Conservation (phyloP, 2,113 vertebrate genomes). For the Proteles cristata region DNA sequence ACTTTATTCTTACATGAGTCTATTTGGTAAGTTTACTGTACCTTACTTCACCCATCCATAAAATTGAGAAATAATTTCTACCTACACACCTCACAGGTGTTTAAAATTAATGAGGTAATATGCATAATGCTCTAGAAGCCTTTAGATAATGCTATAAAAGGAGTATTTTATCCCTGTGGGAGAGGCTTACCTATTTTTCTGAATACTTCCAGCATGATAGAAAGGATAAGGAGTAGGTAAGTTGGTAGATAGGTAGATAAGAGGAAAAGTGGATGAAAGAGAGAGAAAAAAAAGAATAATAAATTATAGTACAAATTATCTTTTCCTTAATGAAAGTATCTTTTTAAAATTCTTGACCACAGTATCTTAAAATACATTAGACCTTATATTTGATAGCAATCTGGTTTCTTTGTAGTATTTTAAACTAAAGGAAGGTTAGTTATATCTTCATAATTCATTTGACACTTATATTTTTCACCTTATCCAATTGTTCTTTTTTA, state of each 20-base stretch:
- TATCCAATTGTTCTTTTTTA: not conserved
- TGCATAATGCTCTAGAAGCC: slow-evolving; percentile 17
- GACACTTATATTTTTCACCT: not conserved
- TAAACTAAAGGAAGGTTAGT: not conserved
- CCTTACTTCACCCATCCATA: slow-evolving; percentile 11
- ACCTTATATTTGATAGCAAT: not conserved
- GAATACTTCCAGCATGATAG: not conserved
- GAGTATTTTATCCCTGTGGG: slow-evolving; percentile 25
- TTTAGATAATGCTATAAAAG: slow-evolving; percentile 59
- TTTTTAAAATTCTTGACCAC: not conserved
- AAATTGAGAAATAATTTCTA: slow-evolving; percentile 57
- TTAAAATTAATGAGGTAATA: slow-evolving; percentile 63
- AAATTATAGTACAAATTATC: not conserved
- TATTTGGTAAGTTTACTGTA: slow-evolving; percentile 22
- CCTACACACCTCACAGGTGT: slow-evolving; percentile 47
- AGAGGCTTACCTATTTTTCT: slow-evolving; percentile 2
- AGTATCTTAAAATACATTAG: not conserved
- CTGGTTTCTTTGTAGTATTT: not conserved
- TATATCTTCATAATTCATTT: not conserved
- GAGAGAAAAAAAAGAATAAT: not conserved
- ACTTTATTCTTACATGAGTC: not conserved
- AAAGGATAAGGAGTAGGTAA: not conserved
- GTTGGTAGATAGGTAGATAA: not conserved
- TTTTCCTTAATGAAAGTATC: not conserved
- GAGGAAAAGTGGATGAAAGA: not conserved